Conservation (phyloP, 2,888 invertebrate genomes). For the Epinotia brunnichana region DNA sequence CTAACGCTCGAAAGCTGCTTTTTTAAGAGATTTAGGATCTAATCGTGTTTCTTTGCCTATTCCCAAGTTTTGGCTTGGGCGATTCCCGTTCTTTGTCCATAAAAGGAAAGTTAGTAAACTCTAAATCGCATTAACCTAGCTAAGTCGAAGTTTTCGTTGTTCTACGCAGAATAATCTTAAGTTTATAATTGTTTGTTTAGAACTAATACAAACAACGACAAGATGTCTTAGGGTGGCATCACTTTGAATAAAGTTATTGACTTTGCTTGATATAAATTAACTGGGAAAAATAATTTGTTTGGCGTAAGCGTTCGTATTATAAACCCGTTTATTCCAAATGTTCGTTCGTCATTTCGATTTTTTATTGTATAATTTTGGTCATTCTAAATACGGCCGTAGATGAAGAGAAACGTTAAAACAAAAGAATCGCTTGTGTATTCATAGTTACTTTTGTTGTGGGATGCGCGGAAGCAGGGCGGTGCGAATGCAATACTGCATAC, state of each 20-base stretch:
- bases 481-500: too few relatives aligned
- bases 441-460: too few relatives aligned
- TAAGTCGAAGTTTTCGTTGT: slow-evolving; percentile 8
- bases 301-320: too few relatives aligned
- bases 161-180: slow-evolving; percentile 23
- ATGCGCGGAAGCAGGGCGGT: too few relatives aligned
- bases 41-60: background rate
- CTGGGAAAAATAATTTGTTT: background rate
- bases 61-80: background rate
- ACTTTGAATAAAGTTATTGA: slow-evolving; percentile 6
- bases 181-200: slow-evolving; percentile 32
- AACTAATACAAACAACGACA: slow-evolving; percentile 6
- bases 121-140: slow-evolving; percentile 33
- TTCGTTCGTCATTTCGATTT: too few relatives aligned
- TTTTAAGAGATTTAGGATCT: background rate
- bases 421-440: too few relatives aligned
- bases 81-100: background rate
- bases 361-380: too few relatives aligned
- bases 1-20: background rate
- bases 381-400: too few relatives aligned
- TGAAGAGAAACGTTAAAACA: too few relatives aligned
- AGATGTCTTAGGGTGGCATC: background rate
- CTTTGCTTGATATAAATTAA: background rate
- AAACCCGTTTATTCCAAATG: too few relatives aligned
- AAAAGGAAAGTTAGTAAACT: slow-evolving; percentile 32